Evolutionary conservation across 2,113 vertebrate species (phyloP).

Genomic region (Oreochromis niloticus): DNA sequence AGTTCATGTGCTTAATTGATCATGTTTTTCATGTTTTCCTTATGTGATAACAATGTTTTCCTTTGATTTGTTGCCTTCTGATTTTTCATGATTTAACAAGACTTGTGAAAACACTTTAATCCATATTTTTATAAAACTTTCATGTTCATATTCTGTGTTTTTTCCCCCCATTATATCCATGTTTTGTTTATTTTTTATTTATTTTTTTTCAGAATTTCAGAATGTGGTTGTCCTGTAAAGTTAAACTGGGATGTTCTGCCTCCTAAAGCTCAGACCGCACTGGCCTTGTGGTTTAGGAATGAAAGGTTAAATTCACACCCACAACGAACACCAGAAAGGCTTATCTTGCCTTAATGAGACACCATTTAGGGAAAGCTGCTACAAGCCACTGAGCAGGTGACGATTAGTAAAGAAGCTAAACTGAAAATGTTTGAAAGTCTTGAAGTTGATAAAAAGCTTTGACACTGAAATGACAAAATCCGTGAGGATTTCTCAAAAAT

Average conservation of each 20-base stretch:
- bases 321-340: not conserved
- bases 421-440: not conserved
- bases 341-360: not conserved
- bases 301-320: conserved; percentile 20
- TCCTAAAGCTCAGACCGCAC: not conserved
- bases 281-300: conserved; percentile 1
- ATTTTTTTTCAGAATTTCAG: not conserved
- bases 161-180: not conserved
- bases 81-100: not conserved
- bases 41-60: not conserved
- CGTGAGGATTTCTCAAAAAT: not conserved
- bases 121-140: not conserved
- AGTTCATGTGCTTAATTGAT: not conserved
- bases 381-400: not conserved
- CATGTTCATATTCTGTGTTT: not conserved
- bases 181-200: not conserved
- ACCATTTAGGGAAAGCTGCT: not conserved
- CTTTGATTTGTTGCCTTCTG: not conserved
- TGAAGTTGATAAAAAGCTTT: not conserved
- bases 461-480: not conserved
- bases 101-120: not conserved
- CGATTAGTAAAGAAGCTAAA: not conserved
- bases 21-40: not conserved
- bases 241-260: not conserved
- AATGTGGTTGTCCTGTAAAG: not conserved